phyloP scores from a whole-genome alignment of 2,888 invertebrate genomes.

The Mythimna impura region DNA sequence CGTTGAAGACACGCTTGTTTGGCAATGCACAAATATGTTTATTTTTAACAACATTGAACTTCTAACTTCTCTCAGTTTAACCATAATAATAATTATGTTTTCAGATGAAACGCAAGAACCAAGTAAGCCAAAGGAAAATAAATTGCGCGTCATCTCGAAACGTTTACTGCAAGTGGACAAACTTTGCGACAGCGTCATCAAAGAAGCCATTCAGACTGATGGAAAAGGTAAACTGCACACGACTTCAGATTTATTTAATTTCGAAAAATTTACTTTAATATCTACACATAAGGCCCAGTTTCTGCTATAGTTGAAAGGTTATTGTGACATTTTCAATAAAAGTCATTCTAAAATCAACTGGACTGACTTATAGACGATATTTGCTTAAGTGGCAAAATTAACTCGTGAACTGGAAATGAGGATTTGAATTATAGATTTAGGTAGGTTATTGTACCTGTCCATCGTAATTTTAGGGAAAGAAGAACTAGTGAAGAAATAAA shows the following conservation, averaged over 20 bases:
- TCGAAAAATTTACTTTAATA: background rate
- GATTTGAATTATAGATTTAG: too few species aligned
- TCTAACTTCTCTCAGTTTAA: background rate
- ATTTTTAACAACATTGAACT: background rate
- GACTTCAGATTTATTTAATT: background rate
- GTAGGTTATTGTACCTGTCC: too few species aligned
- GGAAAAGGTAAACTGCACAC: slow-evolving; percentile 36
- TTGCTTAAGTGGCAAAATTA: background rate
- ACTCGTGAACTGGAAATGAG: background rate
- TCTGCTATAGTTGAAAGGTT: background rate
- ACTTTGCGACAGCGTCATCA: slow-evolving; percentile 26
- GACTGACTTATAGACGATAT: background rate
- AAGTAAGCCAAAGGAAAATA: slow-evolving; percentile 8
- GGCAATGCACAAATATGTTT: background rate
- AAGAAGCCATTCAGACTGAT: slow-evolving; percentile 35
- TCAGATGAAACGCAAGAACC: slow-evolving; percentile 10
- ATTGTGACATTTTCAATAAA: background rate
- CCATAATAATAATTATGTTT: slow-evolving; percentile 4
- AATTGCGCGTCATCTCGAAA: slow-evolving; percentile 27
- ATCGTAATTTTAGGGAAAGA: too few species aligned
- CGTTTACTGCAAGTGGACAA: slow-evolving; percentile 43
- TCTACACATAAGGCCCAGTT: background rate
- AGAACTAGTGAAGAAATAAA: too few species aligned
- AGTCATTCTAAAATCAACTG: background rate
- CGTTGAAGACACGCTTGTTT: too few species aligned